Base-by-base conservation (phyloP, 37 sponge, comb jelly and placozoan species). In the Cliona cf. orientalis region DNA sequence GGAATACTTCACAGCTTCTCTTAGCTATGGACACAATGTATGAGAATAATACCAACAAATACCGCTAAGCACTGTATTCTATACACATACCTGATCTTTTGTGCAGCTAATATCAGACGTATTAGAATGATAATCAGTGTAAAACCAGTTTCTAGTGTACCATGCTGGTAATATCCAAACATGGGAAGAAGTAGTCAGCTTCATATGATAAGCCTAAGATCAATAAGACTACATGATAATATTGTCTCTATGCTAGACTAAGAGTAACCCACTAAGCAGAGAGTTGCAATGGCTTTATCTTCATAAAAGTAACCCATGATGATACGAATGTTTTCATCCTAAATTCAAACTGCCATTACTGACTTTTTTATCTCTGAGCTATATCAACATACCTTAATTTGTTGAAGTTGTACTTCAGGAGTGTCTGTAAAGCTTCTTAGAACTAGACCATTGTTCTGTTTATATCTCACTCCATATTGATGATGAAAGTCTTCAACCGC, bases 151-250 rank as follows among this genome's bases (percentile, higher is more conserved):
- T 5, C 56, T 14, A 25, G 62, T 1, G 66, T 66, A 92, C 85
- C 83, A 88, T 1, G 80, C 89, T n/a, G 86, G 85, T 35, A 85
- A 65, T n/a, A 87, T 80, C 93, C 93, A 92, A 22, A 88, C 37
- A 49, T 92, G 81, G 35, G 80, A 70, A 6, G 46, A 40, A 42
- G 75, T 32, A 2, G 69, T 64, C 32, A 87, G 75, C 41, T 64
- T 75, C 59, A 35, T 64, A 2, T 57, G 7, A 14, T 45, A 42
- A 0, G 92, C 92, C 89, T 91, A 46, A 49, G 58, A 17, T 5
- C 28, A 59, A 9, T 3, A 3, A 9, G 5, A 3, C 28, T 25
- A 9, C 4, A 59, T 4, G 5, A 9, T 3, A 29, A 9, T 3
- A 29, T 59, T 3, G 5, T n/a, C n/a, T n/a, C n/a, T n/a, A n/a